Percentiles rank a stretch among this genome's conserved stretches.
Evolutionary conservation across 2,113 vertebrate genomes (phyloP).

Genomic region (Tupaia tana): DNA sequence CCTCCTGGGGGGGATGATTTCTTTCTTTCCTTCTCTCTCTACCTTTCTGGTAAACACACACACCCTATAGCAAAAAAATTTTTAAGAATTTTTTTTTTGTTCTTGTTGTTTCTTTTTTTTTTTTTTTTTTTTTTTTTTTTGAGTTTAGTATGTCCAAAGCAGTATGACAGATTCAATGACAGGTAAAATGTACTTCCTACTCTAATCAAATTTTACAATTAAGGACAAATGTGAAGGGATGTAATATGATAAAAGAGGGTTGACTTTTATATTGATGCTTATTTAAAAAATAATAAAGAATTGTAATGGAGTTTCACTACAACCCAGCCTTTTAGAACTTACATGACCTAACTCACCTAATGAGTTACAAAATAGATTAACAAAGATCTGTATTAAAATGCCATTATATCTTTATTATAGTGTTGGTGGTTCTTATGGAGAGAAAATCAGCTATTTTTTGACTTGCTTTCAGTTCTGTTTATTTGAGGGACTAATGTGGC

Average conservation of each 20-base stretch:
- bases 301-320: constrained; percentile 40
- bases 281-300: constrained; percentile 30
- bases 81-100: too few species aligned
- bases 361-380: constrained; percentile 47
- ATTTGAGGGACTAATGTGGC: constrained; percentile 29
- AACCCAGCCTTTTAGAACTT: constrained; percentile 44
- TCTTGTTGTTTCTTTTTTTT: too few species aligned
- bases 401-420: constrained; percentile 5
- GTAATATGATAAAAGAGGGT: background rate
- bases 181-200: background rate
- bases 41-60: too few species aligned
- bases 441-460: constrained; percentile 36
- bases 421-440: constrained; percentile 30
- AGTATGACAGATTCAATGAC: background rate
- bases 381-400: constrained; percentile 39
- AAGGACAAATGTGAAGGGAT: constrained; percentile 28
- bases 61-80: too few species aligned
- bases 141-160: background rate
- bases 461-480: constrained; percentile 62
- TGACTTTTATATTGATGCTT: constrained; percentile 31
- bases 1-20: too few species aligned
- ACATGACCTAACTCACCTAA: constrained; percentile 13
- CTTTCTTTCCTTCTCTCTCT: too few species aligned
- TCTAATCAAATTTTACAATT: constrained; percentile 22
- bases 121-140: background rate